A percentile compares a stretch with the other conserved stretches of the same genome.
Evolutionary conservation across 1,140 invertebrate species (phyloP).

Genomic region (Leptinotarsa undecemlineata): DNA sequence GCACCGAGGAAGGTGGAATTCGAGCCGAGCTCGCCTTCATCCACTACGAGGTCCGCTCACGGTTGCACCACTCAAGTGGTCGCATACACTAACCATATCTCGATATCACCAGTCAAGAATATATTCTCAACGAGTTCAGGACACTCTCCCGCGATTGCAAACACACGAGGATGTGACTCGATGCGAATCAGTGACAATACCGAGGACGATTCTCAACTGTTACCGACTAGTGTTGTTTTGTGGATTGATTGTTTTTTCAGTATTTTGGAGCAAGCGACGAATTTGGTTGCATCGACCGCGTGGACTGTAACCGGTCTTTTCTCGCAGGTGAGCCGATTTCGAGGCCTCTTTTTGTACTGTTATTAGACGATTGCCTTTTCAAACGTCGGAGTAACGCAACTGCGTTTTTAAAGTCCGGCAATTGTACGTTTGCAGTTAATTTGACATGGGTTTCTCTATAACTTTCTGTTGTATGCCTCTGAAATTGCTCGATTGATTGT

Average conservation of each 20-base stretch:
- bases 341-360: conserved; percentile 34
- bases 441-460: no score
- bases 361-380: conserved; percentile 34
- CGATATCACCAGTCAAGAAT: conserved; percentile 21
- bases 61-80: conserved; percentile 26
- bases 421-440: background rate
- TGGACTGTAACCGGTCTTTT: conserved; percentile 30
- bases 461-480: no score
- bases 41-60: background rate
- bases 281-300: background rate
- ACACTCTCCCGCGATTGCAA: background rate
- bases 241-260: no score
- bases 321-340: conserved; percentile 34
- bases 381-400: background rate
- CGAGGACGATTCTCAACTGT: no score
- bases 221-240: no score
- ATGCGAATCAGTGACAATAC: no score
- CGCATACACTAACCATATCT: conserved; percentile 15
- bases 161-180: no score
- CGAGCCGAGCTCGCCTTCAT: conserved; percentile 11
- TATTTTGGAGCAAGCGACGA: no score
- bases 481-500: no score
- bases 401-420: background rate
- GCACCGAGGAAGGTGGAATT: conserved; percentile 20
- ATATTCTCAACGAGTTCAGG: conserved; percentile 11